Percentiles rank a stretch among this genome's conserved stretches.
Evolutionary conservation across 2,797 vertebrate genomes (phyloP).

Genomic region (Pitangus sulphuratus): DNA sequence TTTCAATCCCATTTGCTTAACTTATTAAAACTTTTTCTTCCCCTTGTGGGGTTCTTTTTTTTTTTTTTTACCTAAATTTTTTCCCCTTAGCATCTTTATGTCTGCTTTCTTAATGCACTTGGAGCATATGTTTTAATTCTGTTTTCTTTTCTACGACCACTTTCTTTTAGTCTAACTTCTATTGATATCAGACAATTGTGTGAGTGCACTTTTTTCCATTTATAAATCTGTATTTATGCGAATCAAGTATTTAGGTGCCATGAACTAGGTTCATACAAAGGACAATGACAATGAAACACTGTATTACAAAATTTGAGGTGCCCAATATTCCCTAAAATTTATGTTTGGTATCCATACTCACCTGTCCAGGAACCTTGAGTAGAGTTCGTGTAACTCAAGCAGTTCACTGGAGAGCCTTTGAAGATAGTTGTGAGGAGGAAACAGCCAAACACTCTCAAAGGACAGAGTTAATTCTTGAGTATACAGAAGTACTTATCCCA

Average conservation of each 20-base stretch:
- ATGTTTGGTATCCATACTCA: background rate
- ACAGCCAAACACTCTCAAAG: background rate
- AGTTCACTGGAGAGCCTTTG: background rate
- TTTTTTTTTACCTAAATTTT: background rate
- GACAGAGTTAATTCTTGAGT: background rate
- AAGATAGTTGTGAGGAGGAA: background rate
- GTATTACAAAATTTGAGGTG: background rate
- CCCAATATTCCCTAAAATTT: background rate
- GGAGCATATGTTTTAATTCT: background rate
- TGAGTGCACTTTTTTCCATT: background rate
- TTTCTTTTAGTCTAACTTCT: background rate
- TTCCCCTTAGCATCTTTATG: background rate
- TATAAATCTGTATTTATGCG: background rate
- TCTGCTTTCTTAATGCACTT: background rate
- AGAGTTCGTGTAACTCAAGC: background rate
- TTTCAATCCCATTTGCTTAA: conserved; percentile 15
- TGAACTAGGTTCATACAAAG: background rate
- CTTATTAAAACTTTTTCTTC: background rate
- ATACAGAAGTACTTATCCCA: background rate
- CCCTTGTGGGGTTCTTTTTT: accelerated
- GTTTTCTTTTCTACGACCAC: background rate
- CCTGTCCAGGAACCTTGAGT: background rate
- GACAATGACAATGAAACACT: background rate
- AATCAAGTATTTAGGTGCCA: background rate
- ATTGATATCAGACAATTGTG: background rate